Conservation (phyloP, 2,113 vertebrate species). For the Siniperca chuatsi region DNA sequence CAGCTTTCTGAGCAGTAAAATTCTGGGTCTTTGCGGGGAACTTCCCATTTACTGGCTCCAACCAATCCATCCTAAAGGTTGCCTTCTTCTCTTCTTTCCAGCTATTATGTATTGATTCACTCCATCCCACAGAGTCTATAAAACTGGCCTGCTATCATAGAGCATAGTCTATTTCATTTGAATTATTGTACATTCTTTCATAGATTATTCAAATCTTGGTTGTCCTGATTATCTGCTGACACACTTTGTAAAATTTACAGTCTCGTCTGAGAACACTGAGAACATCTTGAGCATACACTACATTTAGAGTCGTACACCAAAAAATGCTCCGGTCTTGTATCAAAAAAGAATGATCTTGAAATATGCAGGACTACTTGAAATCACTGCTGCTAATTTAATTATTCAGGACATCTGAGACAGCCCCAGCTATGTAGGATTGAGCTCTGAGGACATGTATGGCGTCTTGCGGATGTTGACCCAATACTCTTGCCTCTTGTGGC, state of each 20-base stretch:
- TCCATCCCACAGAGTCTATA: background rate
- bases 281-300: slow-evolving; percentile 62
- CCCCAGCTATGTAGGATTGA: slow-evolving; percentile 71
- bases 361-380: slow-evolving; percentile 79
- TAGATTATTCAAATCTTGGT: slow-evolving; percentile 32
- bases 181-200: slow-evolving; percentile 16
- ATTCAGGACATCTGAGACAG: slow-evolving; percentile 77
- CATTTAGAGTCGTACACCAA: slow-evolving; percentile 56
- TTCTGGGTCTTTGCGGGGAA: slow-evolving; percentile 90
- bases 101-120: background rate
- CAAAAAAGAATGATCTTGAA: slow-evolving; percentile 80
- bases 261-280: slow-evolving; percentile 44
- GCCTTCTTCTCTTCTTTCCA: slow-evolving; percentile 38
- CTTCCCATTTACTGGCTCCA: slow-evolving; percentile 95
- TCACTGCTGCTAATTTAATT: slow-evolving; percentile 81
- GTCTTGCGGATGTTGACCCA: slow-evolving; percentile 79
- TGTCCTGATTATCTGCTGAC: slow-evolving; percentile 64
- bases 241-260: slow-evolving; percentile 57
- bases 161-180: slow-evolving; percentile 10
- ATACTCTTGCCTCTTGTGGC: slow-evolving; percentile 76
- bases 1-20: slow-evolving; percentile 91
- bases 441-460: slow-evolving; percentile 74
- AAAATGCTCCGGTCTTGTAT: slow-evolving; percentile 57
- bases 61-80: slow-evolving; percentile 90
- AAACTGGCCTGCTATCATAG: background rate